Percentiles rank a stretch among this genome's conserved stretches.
These are phyloP conservation scores for Dromius quadrimaculatus DNA, from an alignment of 2,888 invertebrate genomes.

Conservation along the genomic window DNA sequence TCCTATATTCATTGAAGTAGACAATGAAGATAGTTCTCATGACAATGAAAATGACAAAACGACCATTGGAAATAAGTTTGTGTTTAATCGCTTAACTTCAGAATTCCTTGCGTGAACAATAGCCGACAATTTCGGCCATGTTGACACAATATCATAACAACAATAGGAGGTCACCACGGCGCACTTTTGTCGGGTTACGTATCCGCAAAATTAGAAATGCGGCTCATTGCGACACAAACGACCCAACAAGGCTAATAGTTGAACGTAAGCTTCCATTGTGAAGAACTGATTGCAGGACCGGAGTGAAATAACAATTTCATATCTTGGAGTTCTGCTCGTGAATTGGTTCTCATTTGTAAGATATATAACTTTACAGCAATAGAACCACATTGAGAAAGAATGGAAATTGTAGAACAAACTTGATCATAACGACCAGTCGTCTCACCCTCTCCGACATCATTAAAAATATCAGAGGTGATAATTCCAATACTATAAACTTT, in stretches of 20 bases:
- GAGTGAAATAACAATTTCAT: no score
- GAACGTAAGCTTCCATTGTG: conserved; percentile 49
- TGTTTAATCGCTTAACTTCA: neutral
- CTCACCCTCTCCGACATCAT: no score
- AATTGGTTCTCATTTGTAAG: no score
- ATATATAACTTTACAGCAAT: no score
- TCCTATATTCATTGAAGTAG: conserved; percentile 11
- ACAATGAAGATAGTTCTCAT: conserved; percentile 1
- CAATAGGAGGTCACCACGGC: conserved; percentile 10
- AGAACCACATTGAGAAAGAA: no score
- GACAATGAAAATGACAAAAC: conserved; percentile 1
- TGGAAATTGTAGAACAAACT: no score
- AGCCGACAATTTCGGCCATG: conserved; percentile 1
- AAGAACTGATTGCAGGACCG: no score
- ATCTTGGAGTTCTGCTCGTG: no score
- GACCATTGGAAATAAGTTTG: conserved; percentile 3
- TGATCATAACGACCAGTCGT: no score
- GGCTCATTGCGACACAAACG: conserved; percentile 7
- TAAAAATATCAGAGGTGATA: no score
- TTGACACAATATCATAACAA: conserved; percentile 35
- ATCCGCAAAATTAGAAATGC: conserved; percentile 38
- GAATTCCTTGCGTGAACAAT: conserved; percentile 12
- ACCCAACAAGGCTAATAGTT: conserved; percentile 44
- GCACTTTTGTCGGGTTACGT: conserved; percentile 32
- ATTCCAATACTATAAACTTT: no score